Evolutionary conservation across 2,888 invertebrate species (phyloP).

Genomic region (Anorthoa munda): DNA sequence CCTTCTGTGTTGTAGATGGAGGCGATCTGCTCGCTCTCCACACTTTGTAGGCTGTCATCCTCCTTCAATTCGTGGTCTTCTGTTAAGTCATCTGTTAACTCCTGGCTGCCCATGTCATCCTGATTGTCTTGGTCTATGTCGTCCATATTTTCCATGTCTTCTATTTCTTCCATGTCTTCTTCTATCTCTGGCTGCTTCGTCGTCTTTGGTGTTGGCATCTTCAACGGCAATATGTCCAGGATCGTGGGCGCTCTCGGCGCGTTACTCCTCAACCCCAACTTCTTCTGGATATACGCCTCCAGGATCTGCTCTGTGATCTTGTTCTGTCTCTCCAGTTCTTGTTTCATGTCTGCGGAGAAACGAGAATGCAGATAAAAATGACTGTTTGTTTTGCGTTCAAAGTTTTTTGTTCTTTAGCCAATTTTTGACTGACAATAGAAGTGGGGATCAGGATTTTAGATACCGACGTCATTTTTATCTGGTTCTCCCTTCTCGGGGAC

Average conservation of each 20-base stretch:
- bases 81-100: constrained; percentile 34
- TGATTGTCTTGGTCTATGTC: constrained; percentile 48
- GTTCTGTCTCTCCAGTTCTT: constrained; percentile 94
- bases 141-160: constrained; percentile 69
- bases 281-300: constrained; percentile 93
- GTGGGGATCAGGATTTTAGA: constrained; percentile 60
- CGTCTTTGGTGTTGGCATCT: constrained; percentile 69
- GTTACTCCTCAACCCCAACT: constrained; percentile 91
- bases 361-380: constrained; percentile 90
- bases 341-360: constrained; percentile 86
- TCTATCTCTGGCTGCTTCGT: constrained; percentile 55
- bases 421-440: constrained; percentile 53
- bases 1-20: constrained; percentile 91
- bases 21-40: constrained; percentile 93
- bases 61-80: constrained; percentile 43
- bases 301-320: constrained; percentile 94
- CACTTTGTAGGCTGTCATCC: constrained; percentile 92
- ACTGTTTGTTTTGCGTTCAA: constrained; percentile 71
- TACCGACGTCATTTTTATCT: constrained; percentile 89
- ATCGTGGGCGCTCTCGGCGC: constrained; percentile 91
- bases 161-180: constrained; percentile 58
- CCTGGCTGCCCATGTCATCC: constrained; percentile 57
- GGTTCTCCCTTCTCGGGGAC: constrained; percentile 81
- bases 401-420: constrained; percentile 27
- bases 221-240: constrained; percentile 92